Base-by-base conservation (phyloP, 2,797 vertebrate genomes). In the Tenualosa ilisha region DNA sequence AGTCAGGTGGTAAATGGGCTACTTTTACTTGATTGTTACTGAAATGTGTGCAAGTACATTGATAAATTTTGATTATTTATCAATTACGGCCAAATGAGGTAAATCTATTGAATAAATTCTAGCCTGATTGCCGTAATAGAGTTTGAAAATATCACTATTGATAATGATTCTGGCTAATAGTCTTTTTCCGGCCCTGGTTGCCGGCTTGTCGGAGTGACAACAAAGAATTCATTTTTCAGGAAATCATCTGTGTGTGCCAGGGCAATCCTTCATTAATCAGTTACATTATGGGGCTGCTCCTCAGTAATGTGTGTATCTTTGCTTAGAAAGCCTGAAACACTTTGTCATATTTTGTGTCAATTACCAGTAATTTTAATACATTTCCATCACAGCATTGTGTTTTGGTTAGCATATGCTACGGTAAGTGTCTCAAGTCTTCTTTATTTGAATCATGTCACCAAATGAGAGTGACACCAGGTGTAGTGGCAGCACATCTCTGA, bases 41-140 rank as follows among this genome's bases (percentile, higher is more conserved):
- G 98, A 99, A 99, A 98, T 98, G 97, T 98, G 97, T 97, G 97
- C 97, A 97, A 97, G 97, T 98, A 97, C 97, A 98, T 98, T 98
- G 98, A 99, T 98, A 98, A 96, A 97, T 99, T 99, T 97, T 97
- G 97, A 99, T 99, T 99, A 98, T 98, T 99, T 98, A 98, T 99
- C 97, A 99, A 98, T 99, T 99, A 99, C 97, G 96, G 96, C 96
- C 97, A 98, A 98, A 99, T 98, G 96, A 98, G 97, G 97, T 98
- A 98, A 98, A 98, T 99, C 97, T 98, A 98, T 98, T 98, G 97
- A 98, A 98, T 98, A 98, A 98, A 98, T 98, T 98, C 96, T 93
- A 96, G 94, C 96, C 97, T 98, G 97, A 98, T 98, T 98, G 97
- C 96, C 96, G 97, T 98, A 99, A 99, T 98, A 98, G 97, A 98